phyloP scores from a whole-genome alignment of 2,888 invertebrate genomes.

The Heliconius ethilla region DNA sequence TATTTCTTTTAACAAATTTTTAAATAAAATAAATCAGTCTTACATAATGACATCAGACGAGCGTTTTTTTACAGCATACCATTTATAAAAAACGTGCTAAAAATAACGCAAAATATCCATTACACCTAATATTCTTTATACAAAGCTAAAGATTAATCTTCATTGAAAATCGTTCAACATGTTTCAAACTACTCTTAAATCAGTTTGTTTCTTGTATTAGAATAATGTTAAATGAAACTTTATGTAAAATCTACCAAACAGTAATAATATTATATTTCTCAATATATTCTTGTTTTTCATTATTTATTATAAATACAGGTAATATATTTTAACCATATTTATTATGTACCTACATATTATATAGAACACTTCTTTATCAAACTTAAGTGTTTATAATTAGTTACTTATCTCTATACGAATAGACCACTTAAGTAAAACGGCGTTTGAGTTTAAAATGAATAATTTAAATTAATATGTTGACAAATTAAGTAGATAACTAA shows the following conservation, averaged over 20 bases:
- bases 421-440: neutral
- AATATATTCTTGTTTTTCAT: neutral
- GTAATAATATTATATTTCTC: neutral
- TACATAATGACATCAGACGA: neutral
- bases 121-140: neutral
- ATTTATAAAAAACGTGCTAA: too few species aligned
- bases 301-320: neutral
- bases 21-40: neutral
- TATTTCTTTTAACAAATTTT: neutral
- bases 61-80: neutral
- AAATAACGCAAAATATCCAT: neutral
- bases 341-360: slow-evolving; percentile 3
- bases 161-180: neutral
- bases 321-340: neutral
- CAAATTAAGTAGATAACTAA: neutral
- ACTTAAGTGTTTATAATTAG: slow-evolving; percentile 3
- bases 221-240: neutral
- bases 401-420: slow-evolving; percentile 9
- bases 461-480: slow-evolving; percentile 17
- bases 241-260: neutral
- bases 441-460: slow-evolving; percentile 4
- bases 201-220: neutral
- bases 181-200: neutral
- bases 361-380: slow-evolving; percentile 1
- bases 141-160: neutral